A percentile compares a stretch with the other conserved stretches of the same genome.
Conservation (phyloP, 2,797 vertebrate genomes). For the Phoeniculus purpureus region DNA sequence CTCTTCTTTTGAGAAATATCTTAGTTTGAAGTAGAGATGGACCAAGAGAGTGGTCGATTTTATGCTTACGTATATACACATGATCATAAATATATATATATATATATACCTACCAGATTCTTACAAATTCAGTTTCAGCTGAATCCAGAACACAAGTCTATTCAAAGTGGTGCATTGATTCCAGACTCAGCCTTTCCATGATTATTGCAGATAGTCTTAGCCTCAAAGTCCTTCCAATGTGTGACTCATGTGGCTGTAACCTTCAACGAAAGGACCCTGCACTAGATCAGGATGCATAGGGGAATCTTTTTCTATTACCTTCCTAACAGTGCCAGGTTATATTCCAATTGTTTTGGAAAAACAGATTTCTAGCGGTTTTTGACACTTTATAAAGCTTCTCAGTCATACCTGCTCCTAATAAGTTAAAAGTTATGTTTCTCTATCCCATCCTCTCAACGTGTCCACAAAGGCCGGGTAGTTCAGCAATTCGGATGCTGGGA, state of each 20-base stretch:
- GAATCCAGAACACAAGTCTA: neutral
- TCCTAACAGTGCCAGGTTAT: neutral
- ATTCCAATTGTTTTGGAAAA: neutral
- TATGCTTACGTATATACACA: neutral
- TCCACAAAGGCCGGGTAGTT: neutral
- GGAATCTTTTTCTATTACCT: neutral
- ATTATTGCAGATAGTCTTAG: neutral
- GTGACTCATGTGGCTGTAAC: rapidly evolving
- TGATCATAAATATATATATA: no score
- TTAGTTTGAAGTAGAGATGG: neutral
- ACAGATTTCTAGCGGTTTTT: neutral
- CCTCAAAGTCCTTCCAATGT: neutral
- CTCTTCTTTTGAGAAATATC: neutral
- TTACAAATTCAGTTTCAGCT: neutral
- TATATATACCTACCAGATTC: neutral
- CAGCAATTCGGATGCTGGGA: rapidly evolving
- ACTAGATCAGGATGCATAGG: neutral
- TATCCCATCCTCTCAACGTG: rapidly evolving
- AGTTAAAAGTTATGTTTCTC: neutral
- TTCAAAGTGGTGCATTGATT: neutral
- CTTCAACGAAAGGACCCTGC: neutral
- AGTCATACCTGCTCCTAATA: neutral
- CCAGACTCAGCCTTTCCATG: neutral
- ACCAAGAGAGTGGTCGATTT: neutral
- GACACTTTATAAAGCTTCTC: neutral